Evolutionary conservation across 2,113 vertebrate genomes (phyloP), one percentile per base, ranked within the genome.

Genomic region (Ifrita kowaldi): DNA sequence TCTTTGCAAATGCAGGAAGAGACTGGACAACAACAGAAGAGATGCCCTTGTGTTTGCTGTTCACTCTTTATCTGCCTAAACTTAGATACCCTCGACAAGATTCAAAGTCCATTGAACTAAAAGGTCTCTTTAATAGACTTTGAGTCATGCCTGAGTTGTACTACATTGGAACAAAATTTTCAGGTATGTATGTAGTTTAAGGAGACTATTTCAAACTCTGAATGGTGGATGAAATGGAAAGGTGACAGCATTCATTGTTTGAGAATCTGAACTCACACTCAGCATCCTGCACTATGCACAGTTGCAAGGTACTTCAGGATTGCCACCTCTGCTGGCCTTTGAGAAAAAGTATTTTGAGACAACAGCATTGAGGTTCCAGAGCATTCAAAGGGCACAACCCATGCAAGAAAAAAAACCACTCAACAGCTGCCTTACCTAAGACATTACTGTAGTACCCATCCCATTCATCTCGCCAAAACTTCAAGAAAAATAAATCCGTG

Each of bases 371-470:
- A 57, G 67, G 30, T 84, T 33, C 30, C 74, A 39, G 74, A 91
- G 22, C 65, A 67, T 63, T 93, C 46, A 60, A 68, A 82, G 85
- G 44, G 9, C 82, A 75, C 44, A 75, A n/a, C 13, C 16, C 50
- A 4, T 47, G 50, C 82, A 73, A 83, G 78, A 85, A 62, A 33
- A 82, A n/a, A 85, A 87, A 39, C 17, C 12, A 13, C 12, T 46
- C 42, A 57, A 33, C 70, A 49, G 23, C 32, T 84, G 37, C 50
- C 89, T 96, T 96, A 97, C 96, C 95, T 89, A 97, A 62, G 44
- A 95, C 17, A 4, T 97, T 78, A 71, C 91, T 97, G 90, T 96
- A 97, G 90, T 98, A 98, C 21, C 50, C 75, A 92, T 98, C 91
- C 95, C 74, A 96, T 47, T 89, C 26, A 2, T 96, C 92, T 41